These are phyloP conservation scores for Brachystomella parvula DNA, from an alignment of 1,140 invertebrate genomes.

Conservation along the genomic window DNA sequence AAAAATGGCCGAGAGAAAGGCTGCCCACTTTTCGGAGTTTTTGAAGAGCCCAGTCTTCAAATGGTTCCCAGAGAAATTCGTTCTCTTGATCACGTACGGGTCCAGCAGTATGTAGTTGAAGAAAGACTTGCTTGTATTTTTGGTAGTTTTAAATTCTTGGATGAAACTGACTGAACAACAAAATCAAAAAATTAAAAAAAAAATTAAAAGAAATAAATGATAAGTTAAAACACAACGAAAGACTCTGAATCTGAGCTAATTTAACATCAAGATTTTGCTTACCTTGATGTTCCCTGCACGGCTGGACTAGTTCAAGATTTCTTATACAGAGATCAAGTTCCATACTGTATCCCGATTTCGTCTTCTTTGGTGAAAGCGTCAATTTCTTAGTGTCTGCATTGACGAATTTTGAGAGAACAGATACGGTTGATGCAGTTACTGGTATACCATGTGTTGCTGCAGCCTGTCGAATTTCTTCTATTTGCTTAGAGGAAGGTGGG, in stretches of 20 bases:
- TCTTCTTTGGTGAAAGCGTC: neutral
- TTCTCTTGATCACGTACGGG: conserved; percentile 30
- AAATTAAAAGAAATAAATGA: too few species aligned
- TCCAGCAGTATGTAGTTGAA: conserved; percentile 35
- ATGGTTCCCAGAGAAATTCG: conserved; percentile 35
- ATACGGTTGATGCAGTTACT: conserved; percentile 21
- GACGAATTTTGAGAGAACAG: conserved; percentile 24
- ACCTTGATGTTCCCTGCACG: too few species aligned
- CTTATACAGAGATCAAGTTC: conserved; percentile 23
- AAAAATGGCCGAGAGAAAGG: conserved; percentile 33
- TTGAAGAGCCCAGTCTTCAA: conserved; percentile 31
- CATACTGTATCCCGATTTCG: neutral
- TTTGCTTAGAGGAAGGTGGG: conserved; percentile 11
- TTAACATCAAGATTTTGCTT: conserved; percentile 27
- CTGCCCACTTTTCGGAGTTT: conserved; percentile 32
- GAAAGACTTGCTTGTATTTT: conserved; percentile 29
- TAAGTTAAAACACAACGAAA: too few species aligned
- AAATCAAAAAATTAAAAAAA: too few species aligned
- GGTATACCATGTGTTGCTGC: conserved; percentile 12
- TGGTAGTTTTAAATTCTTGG: conserved; percentile 11
- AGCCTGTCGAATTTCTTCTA: conserved; percentile 4
- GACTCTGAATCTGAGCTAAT: too few species aligned
- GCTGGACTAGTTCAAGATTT: conserved; percentile 20
- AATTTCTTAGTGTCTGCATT: conserved; percentile 6
- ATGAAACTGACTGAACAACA: too few species aligned